Evolutionary conservation across 2,888 invertebrate species (phyloP), one percentile per base, ranked within the genome.

Genomic region (Acholoe squamosa): DNA sequence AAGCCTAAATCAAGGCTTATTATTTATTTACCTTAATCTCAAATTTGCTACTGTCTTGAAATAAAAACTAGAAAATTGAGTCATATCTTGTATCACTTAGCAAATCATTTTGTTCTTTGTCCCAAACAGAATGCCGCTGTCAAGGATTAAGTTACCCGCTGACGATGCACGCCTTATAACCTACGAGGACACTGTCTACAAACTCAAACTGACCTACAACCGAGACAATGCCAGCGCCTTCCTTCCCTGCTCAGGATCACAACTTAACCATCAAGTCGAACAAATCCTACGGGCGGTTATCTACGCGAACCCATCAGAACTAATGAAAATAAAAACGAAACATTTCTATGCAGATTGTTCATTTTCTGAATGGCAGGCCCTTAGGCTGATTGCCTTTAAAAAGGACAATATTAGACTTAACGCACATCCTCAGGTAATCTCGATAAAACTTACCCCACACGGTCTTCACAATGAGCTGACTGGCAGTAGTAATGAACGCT

Each of bases 191-290:
- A 80, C 43, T 43, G 43, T 80, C 25, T 80, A n/a, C 34, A 80
- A 80, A 19, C 0, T 80, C 0, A 80, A 80, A 22, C n/a, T 80
- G 12, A 34, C 34, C 33, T 80, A 80, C n/a, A 34, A 80, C 43
- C 22, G 34, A 3, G 43, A 34, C 16, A n/a, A 80, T 43, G 19
- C 14, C 25, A 25, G 80, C 19, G 33, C 80, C n/a, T 80, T 80
- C 43, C 80, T 80, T 33, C 80, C 80, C 43, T 80, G 80, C 34
- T 80, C 80, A 19, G 14, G 43, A 25, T 33, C 34, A 0, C 34
- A 80, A 43, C 80, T 80, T n/a, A 80, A 80, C 80, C 80, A 80
- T 1, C 80, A 80, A 80, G 80, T 80, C 19, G 80, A 80, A 22
- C 22, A 80, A 33, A 43, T 80, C 1, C 34, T 80, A 22, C 80